Base-by-base conservation (phyloP, 2,797 vertebrate genomes). In the Synanceia verrucosa region DNA sequence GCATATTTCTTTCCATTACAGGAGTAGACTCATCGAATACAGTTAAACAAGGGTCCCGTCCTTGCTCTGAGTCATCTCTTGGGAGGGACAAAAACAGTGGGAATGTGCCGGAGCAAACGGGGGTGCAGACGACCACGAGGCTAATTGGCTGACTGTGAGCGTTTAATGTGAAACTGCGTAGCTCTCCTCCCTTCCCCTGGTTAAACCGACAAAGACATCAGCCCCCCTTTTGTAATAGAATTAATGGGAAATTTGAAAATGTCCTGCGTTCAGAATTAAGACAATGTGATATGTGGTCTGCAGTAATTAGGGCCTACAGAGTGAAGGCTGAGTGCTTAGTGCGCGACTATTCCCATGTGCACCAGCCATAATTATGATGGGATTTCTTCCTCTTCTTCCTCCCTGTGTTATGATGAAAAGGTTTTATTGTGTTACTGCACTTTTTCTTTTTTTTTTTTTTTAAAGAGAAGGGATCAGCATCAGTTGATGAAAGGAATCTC, bases 231-330 rank as follows among this genome's bases (percentile, higher is more conserved):
- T 79, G 72, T 90, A 77, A 81, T 67, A 52, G 56, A 81, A 81
- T 87, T 86, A 88, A 89, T 83, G 58, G 76, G 46, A 73, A 71
- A 85, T 78, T 53, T 47, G 68, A 67, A 82, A 82, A 81, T n/a
- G 71, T 48, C 75, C 68, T 65, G 76, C 67, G 90, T 88, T 78
- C 75, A 81, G 79, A 85, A 88, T 90, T 78, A 84, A 85, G 56
- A 59, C 78, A 87, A 85, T 87, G 79, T 83, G 84, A 90, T 84
- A 75, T 81, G 84, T 76, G 66, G 84, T 85, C 76, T 68, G 46
- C 65, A 72, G 85, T 89, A 91, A 91, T 91, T 89, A 88, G 87
- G 59, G 59, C 65, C 78, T 76, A 79, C 83, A 75, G 66, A 81
- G 75, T 79, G 83, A 90, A 59, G 73, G 64, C 64, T 76, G 64